Conservation (phyloP, 2,797 vertebrate species). For the Smutsia gigantea region DNA sequence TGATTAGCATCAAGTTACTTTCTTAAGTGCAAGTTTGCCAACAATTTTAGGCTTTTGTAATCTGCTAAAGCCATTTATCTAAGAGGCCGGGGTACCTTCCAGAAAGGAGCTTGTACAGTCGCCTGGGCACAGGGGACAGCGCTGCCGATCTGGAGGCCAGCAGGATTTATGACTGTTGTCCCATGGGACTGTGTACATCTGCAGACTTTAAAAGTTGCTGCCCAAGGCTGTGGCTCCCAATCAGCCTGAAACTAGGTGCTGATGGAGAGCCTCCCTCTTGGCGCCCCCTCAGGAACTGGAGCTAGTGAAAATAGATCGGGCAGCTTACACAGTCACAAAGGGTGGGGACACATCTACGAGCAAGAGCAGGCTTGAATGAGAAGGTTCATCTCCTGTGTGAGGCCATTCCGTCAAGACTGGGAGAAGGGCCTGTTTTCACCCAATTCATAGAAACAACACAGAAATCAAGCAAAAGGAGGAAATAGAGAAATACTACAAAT, state of each 20-base stretch:
- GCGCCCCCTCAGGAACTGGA: background rate
- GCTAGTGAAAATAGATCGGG: background rate
- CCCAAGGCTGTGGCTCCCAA: background rate
- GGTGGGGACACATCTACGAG: background rate
- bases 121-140: background rate
- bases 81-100: background rate
- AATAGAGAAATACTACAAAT: background rate
- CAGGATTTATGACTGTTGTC: background rate
- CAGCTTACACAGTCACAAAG: background rate
- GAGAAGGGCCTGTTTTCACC: background rate
- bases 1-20: constrained; percentile 47
- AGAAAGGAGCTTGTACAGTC: background rate
- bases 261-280: background rate
- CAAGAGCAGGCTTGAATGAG: background rate
- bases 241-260: background rate
- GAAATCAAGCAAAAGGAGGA: background rate
- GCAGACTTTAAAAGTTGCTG: background rate
- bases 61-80: background rate
- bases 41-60: constrained; percentile 39
- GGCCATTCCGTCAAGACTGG: background rate
- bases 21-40: constrained; percentile 53
- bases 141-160: background rate
- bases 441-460: background rate
- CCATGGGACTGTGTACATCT: background rate
- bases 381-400: background rate